Conservation (phyloP, 2,888 invertebrate species). For the Diplazon laetatorius region DNA sequence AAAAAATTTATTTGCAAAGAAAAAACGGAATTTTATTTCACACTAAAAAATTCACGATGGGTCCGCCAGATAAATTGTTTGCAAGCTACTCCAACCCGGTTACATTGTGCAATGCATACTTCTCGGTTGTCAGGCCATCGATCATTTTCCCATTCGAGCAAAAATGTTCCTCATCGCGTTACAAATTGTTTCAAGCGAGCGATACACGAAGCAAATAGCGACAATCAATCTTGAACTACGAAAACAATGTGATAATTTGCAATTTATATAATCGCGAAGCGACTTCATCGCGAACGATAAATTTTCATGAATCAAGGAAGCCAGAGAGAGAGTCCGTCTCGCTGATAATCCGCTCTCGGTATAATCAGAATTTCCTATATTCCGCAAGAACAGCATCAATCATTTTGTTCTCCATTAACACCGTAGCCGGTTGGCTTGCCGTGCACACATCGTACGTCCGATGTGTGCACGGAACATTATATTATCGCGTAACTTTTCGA, state of each 20-base stretch:
- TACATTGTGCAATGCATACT: too few species aligned
- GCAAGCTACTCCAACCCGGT: too few species aligned
- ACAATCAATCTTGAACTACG: neutral
- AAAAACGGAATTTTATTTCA: neutral
- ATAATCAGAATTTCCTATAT: neutral
- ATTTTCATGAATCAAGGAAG: neutral
- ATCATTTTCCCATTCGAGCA: too few species aligned
- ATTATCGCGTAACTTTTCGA: constrained; percentile 47
- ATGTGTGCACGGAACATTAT: neutral
- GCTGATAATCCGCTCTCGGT: neutral
- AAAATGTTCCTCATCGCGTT: too few species aligned
- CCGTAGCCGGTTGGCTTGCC: neutral
- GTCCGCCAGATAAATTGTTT: too few species aligned
- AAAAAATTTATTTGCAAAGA: neutral
- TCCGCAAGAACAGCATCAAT: constrained; percentile 4
- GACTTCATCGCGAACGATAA: neutral
- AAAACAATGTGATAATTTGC: neutral
- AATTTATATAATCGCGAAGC: neutral
- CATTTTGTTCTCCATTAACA: neutral
- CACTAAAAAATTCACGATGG: too few species aligned
- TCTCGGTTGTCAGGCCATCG: too few species aligned
- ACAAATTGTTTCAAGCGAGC: too few species aligned
- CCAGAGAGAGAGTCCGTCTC: neutral
- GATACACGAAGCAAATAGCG: neutral
- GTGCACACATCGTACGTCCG: neutral